Percentiles rank a stretch among this genome's conserved stretches.
These are phyloP conservation scores for Takifugu flavidus DNA, from an alignment of 2,113 vertebrate species.

Conservation along the genomic window DNA sequence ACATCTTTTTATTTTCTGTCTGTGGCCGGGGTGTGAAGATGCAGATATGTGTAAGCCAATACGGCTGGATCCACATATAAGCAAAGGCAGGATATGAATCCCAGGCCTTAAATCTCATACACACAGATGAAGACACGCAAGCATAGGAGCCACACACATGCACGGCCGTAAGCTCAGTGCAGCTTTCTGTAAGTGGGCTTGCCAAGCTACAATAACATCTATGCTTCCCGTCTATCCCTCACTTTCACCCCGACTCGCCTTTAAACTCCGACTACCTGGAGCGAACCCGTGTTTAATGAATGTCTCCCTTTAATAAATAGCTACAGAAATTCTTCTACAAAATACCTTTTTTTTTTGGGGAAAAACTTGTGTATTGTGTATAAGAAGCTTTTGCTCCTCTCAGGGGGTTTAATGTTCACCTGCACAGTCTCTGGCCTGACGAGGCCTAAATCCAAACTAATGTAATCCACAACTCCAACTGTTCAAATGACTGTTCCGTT, in stretches of 20 bases:
- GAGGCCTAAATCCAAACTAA: neutral
- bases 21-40: slow-evolving; percentile 41
- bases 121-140: slow-evolving; percentile 7
- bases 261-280: slow-evolving; percentile 10
- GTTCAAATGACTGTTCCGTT: too few species aligned
- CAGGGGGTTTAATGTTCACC: neutral
- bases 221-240: slow-evolving; percentile 54
- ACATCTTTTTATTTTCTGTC: slow-evolving; percentile 48
- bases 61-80: slow-evolving; percentile 17
- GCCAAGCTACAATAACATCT: slow-evolving; percentile 57
- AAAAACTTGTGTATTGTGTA: neutral
- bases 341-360: neutral
- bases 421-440: neutral
- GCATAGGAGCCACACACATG: neutral
- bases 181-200: slow-evolving; percentile 53
- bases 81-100: slow-evolving; percentile 37
- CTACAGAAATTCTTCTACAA: neutral
- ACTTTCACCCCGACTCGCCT: slow-evolving; percentile 47
- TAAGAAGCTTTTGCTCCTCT: neutral
- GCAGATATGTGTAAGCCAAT: slow-evolving; percentile 36
- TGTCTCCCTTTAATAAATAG: neutral
- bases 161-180: slow-evolving; percentile 21
- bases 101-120: slow-evolving; percentile 19
- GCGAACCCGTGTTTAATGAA: neutral
- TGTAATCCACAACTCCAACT: neutral